phyloP scores from a whole-genome alignment of 2,888 invertebrate genomes.

The Petrophora chlorosata region DNA sequence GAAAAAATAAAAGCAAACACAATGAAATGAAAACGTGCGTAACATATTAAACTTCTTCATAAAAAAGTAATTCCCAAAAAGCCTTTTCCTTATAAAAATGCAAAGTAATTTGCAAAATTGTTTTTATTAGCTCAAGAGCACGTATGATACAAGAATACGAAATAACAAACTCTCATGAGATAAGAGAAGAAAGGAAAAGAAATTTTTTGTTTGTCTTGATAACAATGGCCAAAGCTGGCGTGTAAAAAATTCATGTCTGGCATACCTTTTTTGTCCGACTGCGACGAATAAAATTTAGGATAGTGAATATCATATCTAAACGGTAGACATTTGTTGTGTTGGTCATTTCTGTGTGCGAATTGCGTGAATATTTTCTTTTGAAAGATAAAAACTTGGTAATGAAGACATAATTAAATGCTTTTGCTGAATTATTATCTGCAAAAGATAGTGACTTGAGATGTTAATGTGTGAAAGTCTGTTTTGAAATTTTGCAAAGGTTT shows the following conservation, averaged over 20 bases:
- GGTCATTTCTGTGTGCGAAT: not conserved
- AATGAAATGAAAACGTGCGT: not conserved
- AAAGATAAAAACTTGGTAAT: not conserved
- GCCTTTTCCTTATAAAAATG: slow-evolving; percentile 10
- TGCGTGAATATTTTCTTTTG: not conserved
- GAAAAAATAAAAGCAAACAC: no score
- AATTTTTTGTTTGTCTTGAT: slow-evolving; percentile 38
- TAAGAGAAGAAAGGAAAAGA: slow-evolving; percentile 39
- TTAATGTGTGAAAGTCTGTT: no score
- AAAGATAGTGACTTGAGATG: no score
- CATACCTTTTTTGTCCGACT: slow-evolving; percentile 37
- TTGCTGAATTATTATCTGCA: no score
- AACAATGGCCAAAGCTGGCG: slow-evolving; percentile 46
- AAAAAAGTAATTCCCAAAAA: slow-evolving; percentile 12
- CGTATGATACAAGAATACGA: slow-evolving; percentile 25
- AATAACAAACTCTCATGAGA: slow-evolving; percentile 37
- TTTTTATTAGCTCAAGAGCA: slow-evolving; percentile 20
- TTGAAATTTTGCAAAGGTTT: no score
- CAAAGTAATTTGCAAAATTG: slow-evolving; percentile 26
- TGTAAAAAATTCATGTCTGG: slow-evolving; percentile 45
- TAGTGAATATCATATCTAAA: slow-evolving; percentile 21
- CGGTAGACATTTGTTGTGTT: slow-evolving; percentile 1
- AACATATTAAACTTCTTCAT: not conserved
- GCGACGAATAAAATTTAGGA: slow-evolving; percentile 30
- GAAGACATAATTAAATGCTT: not conserved